These are phyloP conservation scores for Bombus vancouverensis DNA, from an alignment of 1,140 invertebrate genomes.

Conservation along the genomic window DNA sequence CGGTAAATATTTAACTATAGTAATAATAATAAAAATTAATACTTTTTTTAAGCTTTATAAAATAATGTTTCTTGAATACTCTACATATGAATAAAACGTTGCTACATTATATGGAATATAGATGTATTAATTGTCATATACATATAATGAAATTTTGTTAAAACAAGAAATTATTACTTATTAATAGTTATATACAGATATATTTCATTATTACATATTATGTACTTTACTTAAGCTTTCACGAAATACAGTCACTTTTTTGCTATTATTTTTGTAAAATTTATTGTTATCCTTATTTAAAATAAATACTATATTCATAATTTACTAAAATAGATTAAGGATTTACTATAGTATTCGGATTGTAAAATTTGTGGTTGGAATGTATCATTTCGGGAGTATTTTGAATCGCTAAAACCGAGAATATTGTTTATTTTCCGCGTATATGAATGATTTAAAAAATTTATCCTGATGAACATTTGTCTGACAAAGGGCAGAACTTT, in stretches of 20 bases:
- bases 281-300: conserved; percentile 35
- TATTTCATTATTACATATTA: conserved; percentile 68
- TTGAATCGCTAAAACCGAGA: no score
- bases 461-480: no score
- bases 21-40: conserved; percentile 32
- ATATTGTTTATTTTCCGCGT: no score
- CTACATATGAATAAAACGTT: conserved; percentile 44
- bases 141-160: conserved; percentile 63
- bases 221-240: conserved; percentile 74
- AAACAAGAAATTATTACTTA: conserved; percentile 65
- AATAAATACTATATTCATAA: background rate
- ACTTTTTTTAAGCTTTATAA: conserved; percentile 45
- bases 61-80: conserved; percentile 46
- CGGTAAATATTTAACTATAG: conserved; percentile 24
- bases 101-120: conserved; percentile 51
- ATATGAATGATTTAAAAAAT: no score
- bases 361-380: no score
- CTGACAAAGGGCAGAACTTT: no score
- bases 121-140: conserved; percentile 49
- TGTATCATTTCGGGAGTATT: no score
- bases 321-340: background rate
- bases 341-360: no score
- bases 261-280: conserved; percentile 65
- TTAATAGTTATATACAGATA: conserved; percentile 66
- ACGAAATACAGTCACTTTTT: conserved; percentile 73